phyloP scores from a whole-genome alignment of 2,888 invertebrate species.

The Callyntrura sp. region DNA sequence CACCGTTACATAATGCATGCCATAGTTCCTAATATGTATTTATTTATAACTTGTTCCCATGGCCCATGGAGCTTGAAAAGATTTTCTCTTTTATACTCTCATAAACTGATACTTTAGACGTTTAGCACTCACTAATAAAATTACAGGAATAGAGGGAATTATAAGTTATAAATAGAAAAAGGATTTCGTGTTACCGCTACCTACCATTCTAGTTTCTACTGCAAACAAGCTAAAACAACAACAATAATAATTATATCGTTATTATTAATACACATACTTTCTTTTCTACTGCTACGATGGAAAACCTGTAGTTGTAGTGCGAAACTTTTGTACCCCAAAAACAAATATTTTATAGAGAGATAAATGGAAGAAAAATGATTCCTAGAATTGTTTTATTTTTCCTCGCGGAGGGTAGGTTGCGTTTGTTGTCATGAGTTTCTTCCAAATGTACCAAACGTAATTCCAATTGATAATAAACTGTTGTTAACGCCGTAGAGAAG shows the following conservation, averaged over 20 bases:
- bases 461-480: too few species aligned
- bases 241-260: constrained; percentile 17
- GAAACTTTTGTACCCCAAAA: too few species aligned
- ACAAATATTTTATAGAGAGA: too few species aligned
- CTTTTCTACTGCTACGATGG: constrained; percentile 7
- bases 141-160: constrained; percentile 36
- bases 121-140: constrained; percentile 57
- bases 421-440: too few species aligned
- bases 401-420: too few species aligned
- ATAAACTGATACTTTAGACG: constrained; percentile 29
- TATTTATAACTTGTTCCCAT: constrained; percentile 40
- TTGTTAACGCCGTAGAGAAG: too few species aligned
- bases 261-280: constrained; percentile 12
- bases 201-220: neutral
- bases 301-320: too few species aligned
- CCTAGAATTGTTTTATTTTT: constrained; percentile 62
- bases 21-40: constrained; percentile 7
- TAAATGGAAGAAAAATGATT: constrained; percentile 47
- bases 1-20: constrained; percentile 34
- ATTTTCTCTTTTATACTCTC: constrained; percentile 26
- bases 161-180: constrained; percentile 48
- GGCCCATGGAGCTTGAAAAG: neutral
- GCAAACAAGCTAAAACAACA: neutral
- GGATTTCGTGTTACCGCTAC: neutral
- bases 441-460: too few species aligned